A percentile compares a stretch with the other conserved stretches of the same genome.
Evolutionary conservation across 2,113 vertebrate species (phyloP).

Genomic region (Prolemur simus): DNA sequence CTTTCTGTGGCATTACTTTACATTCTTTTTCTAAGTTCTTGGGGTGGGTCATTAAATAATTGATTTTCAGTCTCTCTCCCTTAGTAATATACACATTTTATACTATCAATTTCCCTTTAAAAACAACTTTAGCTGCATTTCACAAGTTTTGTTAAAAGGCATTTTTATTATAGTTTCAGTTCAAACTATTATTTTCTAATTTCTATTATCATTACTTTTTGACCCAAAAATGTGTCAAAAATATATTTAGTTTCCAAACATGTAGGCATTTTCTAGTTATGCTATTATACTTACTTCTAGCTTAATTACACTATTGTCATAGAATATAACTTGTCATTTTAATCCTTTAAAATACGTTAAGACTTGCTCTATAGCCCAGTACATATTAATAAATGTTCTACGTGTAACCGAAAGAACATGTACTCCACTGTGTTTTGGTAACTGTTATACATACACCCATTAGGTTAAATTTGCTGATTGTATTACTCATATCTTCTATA

Average conservation of each 20-base stretch:
- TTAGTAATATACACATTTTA: not conserved
- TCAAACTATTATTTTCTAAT: not conserved
- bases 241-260: not conserved
- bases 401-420: not conserved
- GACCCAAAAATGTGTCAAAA: not conserved
- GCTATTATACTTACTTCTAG: not conserved
- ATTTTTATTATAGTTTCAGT: not conserved
- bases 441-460: not conserved
- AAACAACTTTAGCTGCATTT: not conserved
- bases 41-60: not conserved
- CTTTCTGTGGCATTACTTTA: constrained; percentile 13
- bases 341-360: constrained; percentile 31
- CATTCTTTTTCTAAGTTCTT: not conserved
- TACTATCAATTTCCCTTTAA: constrained; percentile 6
- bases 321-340: not conserved
- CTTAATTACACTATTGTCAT: not conserved
- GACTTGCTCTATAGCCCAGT: not conserved
- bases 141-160: not conserved
- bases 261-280: not conserved
- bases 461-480: constrained; percentile 29
- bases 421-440: not conserved
- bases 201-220: constrained; percentile 8
- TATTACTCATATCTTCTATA: not conserved
- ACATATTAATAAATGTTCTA: not conserved
- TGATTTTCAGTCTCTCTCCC: not conserved